These are phyloP conservation scores for Eumeta japonica DNA, from an alignment of 1,140 invertebrate genomes.

Conservation along the genomic window DNA sequence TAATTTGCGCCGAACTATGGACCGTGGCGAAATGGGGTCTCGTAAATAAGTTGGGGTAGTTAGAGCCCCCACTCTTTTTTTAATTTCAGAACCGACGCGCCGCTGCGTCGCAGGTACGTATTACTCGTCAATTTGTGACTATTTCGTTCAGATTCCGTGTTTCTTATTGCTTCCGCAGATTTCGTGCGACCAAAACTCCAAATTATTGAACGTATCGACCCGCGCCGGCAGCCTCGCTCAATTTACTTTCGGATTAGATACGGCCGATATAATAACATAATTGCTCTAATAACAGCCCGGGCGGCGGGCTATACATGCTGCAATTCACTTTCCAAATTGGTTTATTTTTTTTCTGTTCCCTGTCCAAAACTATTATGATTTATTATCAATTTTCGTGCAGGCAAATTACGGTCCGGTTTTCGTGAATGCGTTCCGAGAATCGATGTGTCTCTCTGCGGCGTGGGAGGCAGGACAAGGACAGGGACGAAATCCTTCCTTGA, in stretches of 20 bases:
- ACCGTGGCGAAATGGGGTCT: constrained; percentile 40
- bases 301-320: constrained; percentile 41
- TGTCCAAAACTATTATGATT: constrained; percentile 58
- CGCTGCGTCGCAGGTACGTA: constrained; percentile 22
- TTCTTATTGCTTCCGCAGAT: constrained; percentile 58
- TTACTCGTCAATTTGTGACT: constrained; percentile 40
- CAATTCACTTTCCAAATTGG: constrained; percentile 58
- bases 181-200: constrained; percentile 53
- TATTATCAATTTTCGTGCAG: constrained; percentile 56
- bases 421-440: constrained; percentile 21
- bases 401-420: constrained; percentile 48
- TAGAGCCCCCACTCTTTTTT: constrained; percentile 27
- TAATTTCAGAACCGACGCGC: constrained; percentile 17
- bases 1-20: constrained; percentile 51
- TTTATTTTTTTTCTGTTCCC: constrained; percentile 51
- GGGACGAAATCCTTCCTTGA: constrained; percentile 34
- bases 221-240: constrained; percentile 51
- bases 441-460: constrained; percentile 29
- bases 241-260: constrained; percentile 58
- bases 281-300: constrained; percentile 54
- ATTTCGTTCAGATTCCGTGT: constrained; percentile 45
- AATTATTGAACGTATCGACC: constrained; percentile 54
- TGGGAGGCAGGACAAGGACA: constrained; percentile 11
- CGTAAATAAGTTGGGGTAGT: constrained; percentile 19
- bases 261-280: constrained; percentile 57